A percentile compares a stretch with the other conserved stretches of the same genome.
phyloP scores from a whole-genome alignment of 2,113 vertebrate genomes.

The Australoheros scitulus region DNA sequence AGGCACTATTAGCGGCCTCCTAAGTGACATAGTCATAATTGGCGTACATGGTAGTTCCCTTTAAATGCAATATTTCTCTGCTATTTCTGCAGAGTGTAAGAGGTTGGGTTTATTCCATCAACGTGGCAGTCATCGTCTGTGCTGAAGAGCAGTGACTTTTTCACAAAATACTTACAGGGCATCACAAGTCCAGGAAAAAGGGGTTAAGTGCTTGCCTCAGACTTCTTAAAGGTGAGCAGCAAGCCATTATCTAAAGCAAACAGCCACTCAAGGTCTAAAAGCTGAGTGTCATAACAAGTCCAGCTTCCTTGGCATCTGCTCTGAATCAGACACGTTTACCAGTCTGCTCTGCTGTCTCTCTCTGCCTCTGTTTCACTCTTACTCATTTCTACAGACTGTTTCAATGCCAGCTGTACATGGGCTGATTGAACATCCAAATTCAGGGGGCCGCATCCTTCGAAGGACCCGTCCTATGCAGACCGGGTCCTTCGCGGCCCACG shows the following conservation, averaged over 20 bases:
- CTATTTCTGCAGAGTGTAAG: not conserved
- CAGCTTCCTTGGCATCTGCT: constrained; percentile 27
- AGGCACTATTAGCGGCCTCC: not conserved
- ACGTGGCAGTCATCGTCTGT: not conserved
- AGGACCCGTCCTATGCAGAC: too few relatives aligned
- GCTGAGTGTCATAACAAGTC: constrained; percentile 22
- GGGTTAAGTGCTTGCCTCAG: constrained; percentile 13
- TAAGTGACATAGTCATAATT: not conserved
- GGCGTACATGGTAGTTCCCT: not conserved
- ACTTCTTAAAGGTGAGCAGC: constrained; percentile 14
- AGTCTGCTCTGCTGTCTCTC: not conserved
- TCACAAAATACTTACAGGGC: not conserved
- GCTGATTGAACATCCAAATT: not conserved
- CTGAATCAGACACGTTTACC: not conserved
- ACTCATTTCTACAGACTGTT: not conserved
- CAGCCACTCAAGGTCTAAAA: constrained; percentile 15
- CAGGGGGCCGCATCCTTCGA: too few relatives aligned
- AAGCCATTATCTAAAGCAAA: constrained; percentile 25
- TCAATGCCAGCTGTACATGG: not conserved
- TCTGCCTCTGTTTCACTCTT: not conserved
- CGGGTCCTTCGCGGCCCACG: too few relatives aligned
- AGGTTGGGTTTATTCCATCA: not conserved
- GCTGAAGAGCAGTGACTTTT: not conserved
- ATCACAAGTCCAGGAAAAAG: not conserved
- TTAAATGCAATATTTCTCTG: not conserved